Percentiles rank a stretch among this genome's conserved stretches.
Evolutionary conservation across 2,797 vertebrate species (phyloP).

Genomic region (Chelon labrosus): DNA sequence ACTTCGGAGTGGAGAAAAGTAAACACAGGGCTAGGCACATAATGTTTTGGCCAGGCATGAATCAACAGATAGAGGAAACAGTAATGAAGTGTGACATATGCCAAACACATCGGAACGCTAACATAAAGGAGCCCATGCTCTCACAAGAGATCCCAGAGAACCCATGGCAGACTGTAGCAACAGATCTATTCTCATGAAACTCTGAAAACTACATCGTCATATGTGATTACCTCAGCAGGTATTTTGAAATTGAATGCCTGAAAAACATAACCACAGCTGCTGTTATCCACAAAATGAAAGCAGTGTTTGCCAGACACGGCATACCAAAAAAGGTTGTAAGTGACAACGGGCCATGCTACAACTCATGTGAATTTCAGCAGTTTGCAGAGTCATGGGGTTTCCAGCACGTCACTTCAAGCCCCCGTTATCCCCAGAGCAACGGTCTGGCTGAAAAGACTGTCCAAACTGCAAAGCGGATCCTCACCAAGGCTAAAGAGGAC

Average conservation of each 20-base stretch:
- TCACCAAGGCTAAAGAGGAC: too few relatives aligned
- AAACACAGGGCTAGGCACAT: constrained; percentile 20
- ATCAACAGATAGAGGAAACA: neutral
- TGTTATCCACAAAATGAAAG: constrained; percentile 14
- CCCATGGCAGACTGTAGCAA: constrained; percentile 28
- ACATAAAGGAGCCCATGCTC: too few relatives aligned
- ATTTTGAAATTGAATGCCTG: too few relatives aligned
- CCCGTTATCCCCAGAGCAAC: constrained; percentile 8
- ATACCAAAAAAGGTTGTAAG: neutral
- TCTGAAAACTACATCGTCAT: constrained; percentile 25
- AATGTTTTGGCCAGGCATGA: constrained; percentile 30
- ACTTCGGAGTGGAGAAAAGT: constrained; percentile 4
- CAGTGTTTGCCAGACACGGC: neutral
- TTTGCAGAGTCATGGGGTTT: constrained; percentile 2
- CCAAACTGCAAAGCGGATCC: too few relatives aligned
- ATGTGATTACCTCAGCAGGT: constrained; percentile 31
- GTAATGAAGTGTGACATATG: constrained; percentile 13
- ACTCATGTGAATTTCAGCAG: constrained; percentile 9
- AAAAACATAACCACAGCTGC: neutral
- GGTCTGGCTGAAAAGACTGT: constrained; percentile 11
- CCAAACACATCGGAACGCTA: constrained; percentile 18
- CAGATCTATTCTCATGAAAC: constrained; percentile 29
- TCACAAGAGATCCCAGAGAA: constrained; percentile 13
- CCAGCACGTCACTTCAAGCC: constrained; percentile 2
- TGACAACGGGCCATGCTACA: constrained; percentile 17